Evolutionary conservation across 2,888 invertebrate genomes (phyloP).

Genomic region (Pandemis corylana): DNA sequence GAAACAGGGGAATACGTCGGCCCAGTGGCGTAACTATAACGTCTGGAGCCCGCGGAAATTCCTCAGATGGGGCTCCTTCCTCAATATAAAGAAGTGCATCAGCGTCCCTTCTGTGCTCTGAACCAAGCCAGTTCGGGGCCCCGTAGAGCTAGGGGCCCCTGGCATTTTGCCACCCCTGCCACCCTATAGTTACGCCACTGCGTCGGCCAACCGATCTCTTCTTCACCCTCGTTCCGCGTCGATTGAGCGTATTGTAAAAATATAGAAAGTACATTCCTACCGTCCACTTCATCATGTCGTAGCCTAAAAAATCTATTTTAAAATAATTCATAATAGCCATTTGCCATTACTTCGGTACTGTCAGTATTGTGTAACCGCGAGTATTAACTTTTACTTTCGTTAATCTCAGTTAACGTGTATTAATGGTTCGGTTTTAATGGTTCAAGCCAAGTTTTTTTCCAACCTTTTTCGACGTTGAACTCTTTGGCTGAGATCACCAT

Average conservation of each 20-base stretch:
- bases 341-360: conserved; percentile 12
- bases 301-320: conserved; percentile 14
- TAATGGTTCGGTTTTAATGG: conserved; percentile 4
- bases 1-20: too few relatives aligned
- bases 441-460: neutral
- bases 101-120: too few relatives aligned
- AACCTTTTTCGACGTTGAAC: neutral
- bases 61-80: too few relatives aligned
- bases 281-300: neutral
- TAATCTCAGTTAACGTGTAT: conserved; percentile 15
- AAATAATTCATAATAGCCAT: conserved; percentile 13
- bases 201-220: too few relatives aligned
- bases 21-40: too few relatives aligned
- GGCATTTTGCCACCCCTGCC: too few relatives aligned
- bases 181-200: too few relatives aligned
- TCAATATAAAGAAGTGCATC: too few relatives aligned
- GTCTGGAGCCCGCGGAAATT: too few relatives aligned
- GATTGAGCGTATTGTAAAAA: neutral
- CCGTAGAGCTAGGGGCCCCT: too few relatives aligned
- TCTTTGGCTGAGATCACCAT: too few relatives aligned
- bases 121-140: too few relatives aligned
- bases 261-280: conserved; percentile 18
- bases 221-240: neutral
- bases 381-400: conserved; percentile 23
- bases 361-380: conserved; percentile 9